Base-by-base conservation (phyloP, 2,888 invertebrate species). In the Rhimphoctona megacephalus region DNA sequence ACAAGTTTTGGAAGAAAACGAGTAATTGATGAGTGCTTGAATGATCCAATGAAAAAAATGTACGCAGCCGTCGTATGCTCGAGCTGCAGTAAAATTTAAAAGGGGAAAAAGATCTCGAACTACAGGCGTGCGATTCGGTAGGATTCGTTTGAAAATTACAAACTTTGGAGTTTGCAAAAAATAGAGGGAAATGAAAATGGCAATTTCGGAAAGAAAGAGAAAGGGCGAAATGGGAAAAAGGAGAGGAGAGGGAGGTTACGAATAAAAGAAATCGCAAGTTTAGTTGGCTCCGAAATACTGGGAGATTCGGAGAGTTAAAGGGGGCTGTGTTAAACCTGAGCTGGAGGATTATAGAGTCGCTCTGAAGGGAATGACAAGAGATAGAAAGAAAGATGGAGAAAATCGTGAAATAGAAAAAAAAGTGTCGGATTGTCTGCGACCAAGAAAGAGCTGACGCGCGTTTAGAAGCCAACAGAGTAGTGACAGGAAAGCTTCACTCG, bases 131-230 rank as follows among this genome's bases (percentile, higher is more conserved):
- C 43, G 43, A 3, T 5, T 36, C 5, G 52, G 22, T 57, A 54
- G 52, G 36, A 52, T 85, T 57, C 69, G 39, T 66, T 77, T 66
- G 77, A 66, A 66, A 64, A 64, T 77, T 43, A 11, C 22, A 49
- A 66, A 33, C 7, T 33, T 36, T 33, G 79, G 39, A 25, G 69
- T 54, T 83, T 49, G 74, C 81, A 19, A 82, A 82, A 77, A 78
- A 86, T 87, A 86, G 89, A 88, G 85, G 11, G 11, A 43, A 43
- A 86, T 91, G 22, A 91, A 43, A 92, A 91, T 91, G 88, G 89
- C 89, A 90, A 91, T 92, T 91, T 89, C 88, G 87, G 88, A 87
- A 87, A 86, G 85, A 85, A 77, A 73, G 72, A 69, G 74, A 76
- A 81, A 39, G 57, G 73, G 85, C 74, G 33, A 67, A 39, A 43